Base-by-base conservation (phyloP, 2,113 vertebrate species). In the Eidolon helvum region DNA sequence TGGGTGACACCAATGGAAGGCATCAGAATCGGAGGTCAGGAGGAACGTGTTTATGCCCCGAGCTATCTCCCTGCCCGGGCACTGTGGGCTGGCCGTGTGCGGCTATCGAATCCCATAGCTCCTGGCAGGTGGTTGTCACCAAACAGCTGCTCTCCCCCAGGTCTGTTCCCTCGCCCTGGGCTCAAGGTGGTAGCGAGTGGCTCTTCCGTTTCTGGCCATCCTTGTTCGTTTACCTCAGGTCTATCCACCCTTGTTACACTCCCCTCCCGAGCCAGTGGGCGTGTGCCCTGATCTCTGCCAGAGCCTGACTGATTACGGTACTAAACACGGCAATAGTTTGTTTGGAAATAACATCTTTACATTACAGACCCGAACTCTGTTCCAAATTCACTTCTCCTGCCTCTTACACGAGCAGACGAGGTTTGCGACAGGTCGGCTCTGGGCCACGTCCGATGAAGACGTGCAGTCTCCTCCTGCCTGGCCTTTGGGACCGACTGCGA, bases 331-430 rank as follows among this genome's bases (percentile, higher is more conserved):
- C 6, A 5, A n/a, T 28, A 50, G 24, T 80, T 80, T 94, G 91
- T 95, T 94, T 96, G 75, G 94, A 92, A 80, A 94, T 63, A 33
- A 68, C 40, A 38, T 84, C 38, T 90, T 95, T 57, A 83, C 90
- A 61, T 91, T 53, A 72, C 50, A 85, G 43, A 50, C 65, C 79
- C 4, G 63, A 84, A 10, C 38, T 11, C 0, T 53, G 5, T 55
- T 93, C 75, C 66, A 48, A 24, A 89, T 77, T 71, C 61, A 19
- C 59, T 71, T 92, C 86, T 38, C 72, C 82, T 72, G 0, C 38
- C 26, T 94, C 71, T 85, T 71, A 53, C 66, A 53, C 10, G 90
- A 93, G 35, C 26, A 66, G 71, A 93, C 66, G 65, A 85, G 57
- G n/a, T 86, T 96, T 86, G 90, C 0, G 21, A 77, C 59, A 91